These are phyloP conservation scores for Sebastes vulpes DNA, from an alignment of 2,797 vertebrate genomes.

Conservation along the genomic window DNA sequence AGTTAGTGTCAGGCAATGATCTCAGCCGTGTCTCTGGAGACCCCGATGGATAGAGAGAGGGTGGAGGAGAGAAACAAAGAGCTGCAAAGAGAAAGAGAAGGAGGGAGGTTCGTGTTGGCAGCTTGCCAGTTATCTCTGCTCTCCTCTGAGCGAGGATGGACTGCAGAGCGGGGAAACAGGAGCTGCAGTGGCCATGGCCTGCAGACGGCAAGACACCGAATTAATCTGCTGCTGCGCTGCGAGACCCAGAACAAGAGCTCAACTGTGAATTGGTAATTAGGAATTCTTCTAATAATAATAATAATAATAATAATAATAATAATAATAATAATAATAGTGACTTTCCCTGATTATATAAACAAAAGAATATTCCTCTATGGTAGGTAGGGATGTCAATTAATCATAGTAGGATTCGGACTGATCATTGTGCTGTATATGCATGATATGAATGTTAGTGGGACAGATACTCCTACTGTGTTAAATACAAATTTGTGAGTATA, in stretches of 20 bases:
- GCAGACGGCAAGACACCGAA: conserved; percentile 35
- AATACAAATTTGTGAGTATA: background rate
- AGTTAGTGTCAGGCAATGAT: conserved; percentile 57
- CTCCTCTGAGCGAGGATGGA: conserved; percentile 37
- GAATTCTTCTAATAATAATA: background rate
- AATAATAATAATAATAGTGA: background rate
- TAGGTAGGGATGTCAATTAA: background rate
- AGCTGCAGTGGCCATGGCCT: conserved; percentile 37
- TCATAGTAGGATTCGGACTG: background rate
- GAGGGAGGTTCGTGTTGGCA: conserved; percentile 51
- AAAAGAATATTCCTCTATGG: background rate
- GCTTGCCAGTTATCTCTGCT: conserved; percentile 51
- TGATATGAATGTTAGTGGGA: background rate
- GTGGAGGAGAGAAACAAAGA: conserved; percentile 48
- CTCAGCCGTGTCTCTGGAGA: conserved; percentile 51
- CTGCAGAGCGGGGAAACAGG: conserved; percentile 49
- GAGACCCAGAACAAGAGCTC: background rate
- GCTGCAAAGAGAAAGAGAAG: conserved; percentile 8
- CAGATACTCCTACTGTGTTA: background rate
- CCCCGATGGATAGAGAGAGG: conserved; percentile 32
- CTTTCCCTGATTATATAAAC: background rate
- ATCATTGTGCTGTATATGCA: background rate
- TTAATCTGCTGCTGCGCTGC: background rate
- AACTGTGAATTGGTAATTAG: conserved; percentile 1
- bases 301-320: background rate